Evolutionary conservation across 1,140 invertebrate species (phyloP), one percentile per base, ranked within the genome.

Genomic region (Chelonus insularis): DNA sequence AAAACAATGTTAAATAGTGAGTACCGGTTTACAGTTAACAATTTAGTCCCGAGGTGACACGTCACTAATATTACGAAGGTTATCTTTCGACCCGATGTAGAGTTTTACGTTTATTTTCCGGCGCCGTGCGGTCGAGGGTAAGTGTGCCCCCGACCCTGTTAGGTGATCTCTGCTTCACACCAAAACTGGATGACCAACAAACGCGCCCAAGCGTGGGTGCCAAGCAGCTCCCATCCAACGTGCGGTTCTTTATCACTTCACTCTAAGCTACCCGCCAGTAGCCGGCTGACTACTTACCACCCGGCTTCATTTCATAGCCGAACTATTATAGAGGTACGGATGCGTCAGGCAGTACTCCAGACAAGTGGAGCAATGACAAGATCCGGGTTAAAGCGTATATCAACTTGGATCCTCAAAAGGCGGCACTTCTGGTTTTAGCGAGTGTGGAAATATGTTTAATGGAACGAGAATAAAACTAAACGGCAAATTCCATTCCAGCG

Each of bases 121-220:
- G 14, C 11, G 37, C 14, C 9, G 37, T 39, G 6, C 6, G 6
- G 32, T 34, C 6, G 11, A 4, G n/a, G 8, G 23, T 16, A n/a
- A n/a, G 48, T 57, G 62, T n/a, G n/a, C n/a, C n/a, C n/a, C n/a
- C n/a, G n/a, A n/a, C n/a, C n/a, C n/a, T n/a, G n/a, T n/a, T n/a
- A n/a, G n/a, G n/a, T n/a, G n/a, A n/a, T n/a, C n/a, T n/a, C n/a
- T n/a, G n/a, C n/a, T n/a, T n/a, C n/a, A n/a, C n/a, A n/a, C n/a
- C n/a, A n/a, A n/a, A n/a, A n/a, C n/a, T n/a, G n/a, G n/a, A n/a
- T n/a, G n/a, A n/a, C n/a, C n/a, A n/a, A n/a, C 29, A 56, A 29
- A 63, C 48, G 43, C 50, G 34, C 50, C 50, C 45, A 14, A 45
- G 47, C 50, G 62, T 36, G 62, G 48, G 12, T 21, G 16, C 16